Evolutionary conservation across 2,888 invertebrate species (phyloP), one percentile per base, ranked within the genome.

Genomic region (Eilema caniola): DNA sequence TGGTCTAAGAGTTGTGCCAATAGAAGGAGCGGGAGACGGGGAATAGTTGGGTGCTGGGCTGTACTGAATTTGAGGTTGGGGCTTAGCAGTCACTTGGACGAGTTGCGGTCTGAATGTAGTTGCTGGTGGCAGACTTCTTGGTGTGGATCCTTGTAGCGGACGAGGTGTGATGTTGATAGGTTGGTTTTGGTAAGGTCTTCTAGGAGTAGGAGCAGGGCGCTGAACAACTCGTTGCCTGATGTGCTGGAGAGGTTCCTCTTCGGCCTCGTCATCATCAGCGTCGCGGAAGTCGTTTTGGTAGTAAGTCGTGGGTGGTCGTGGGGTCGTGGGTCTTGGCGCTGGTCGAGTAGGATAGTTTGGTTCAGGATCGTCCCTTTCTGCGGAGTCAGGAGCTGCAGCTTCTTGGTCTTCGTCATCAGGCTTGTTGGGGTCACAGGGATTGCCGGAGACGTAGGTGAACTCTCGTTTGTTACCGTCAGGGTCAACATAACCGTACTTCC

Each of bases 401-500:
- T 96, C 96, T 4, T 96, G 96, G n/a, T 93, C 93, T 24, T 97
- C 97, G 16, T 96, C 97, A 24, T 97, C 96, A 77, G 97, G 97
- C n/a, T 97, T 97, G 90, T 98, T 98, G 11, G 98, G 98, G 86
- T 98, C 98, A 87, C 98, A 98, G 0, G 98, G 98, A 89, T 98
- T 98, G 25, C 98, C 98, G 31, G 97, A 97, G 0, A 98, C 98
- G 91, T 98, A 98, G 8, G 97, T 97, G 92, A 98, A 98, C 90
- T 98, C 98, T 79, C 98, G 93, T 86, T 97, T 97, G 93, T 98
- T 97, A 80, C 98, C 98, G 77, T 98, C 98, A 0, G 98, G 98
- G 91, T 98, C 98, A 16, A 98, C 95, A 93, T 98, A 98, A 28
- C 98, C 98, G 90, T 98, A 98, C 90, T 98, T 98, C 67, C 98